A percentile compares a stretch with the other conserved stretches of the same genome.
Conservation (phyloP, 2,797 vertebrate species). For the Delichon dasypus region DNA sequence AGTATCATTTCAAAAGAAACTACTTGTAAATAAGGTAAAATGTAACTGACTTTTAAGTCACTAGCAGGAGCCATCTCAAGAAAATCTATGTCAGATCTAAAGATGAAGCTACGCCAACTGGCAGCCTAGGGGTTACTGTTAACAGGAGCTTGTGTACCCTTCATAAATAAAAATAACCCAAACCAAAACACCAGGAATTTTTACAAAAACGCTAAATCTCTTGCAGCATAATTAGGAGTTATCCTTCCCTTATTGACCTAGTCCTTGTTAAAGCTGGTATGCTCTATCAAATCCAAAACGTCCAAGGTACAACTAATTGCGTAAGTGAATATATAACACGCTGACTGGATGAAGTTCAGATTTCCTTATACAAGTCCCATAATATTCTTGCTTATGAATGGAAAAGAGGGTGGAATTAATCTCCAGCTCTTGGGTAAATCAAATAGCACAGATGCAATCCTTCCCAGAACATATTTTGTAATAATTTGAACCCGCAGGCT, state of each 20-base stretch:
- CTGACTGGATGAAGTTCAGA: neutral
- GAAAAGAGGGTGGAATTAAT: neutral
- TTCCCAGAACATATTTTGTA: neutral
- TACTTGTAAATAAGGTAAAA: neutral
- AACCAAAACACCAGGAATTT: neutral
- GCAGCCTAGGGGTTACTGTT: neutral
- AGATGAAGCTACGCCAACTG: neutral
- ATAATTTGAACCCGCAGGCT: neutral
- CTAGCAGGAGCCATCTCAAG: neutral
- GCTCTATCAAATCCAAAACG: neutral
- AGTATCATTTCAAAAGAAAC: neutral
- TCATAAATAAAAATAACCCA: neutral
- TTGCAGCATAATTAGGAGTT: conserved; percentile 10
- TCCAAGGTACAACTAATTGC: neutral
- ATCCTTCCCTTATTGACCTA: neutral
- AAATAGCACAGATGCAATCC: neutral
- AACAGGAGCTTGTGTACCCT: neutral
- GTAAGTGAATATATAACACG: neutral
- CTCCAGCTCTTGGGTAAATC: neutral
- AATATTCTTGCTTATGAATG: neutral
- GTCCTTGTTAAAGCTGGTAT: neutral
- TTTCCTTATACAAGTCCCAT: neutral
- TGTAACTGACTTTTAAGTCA: neutral
- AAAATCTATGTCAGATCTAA: neutral
- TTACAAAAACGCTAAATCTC: neutral